phyloP scores from a whole-genome alignment of 2,888 invertebrate genomes.

The Acleris sparsana region DNA sequence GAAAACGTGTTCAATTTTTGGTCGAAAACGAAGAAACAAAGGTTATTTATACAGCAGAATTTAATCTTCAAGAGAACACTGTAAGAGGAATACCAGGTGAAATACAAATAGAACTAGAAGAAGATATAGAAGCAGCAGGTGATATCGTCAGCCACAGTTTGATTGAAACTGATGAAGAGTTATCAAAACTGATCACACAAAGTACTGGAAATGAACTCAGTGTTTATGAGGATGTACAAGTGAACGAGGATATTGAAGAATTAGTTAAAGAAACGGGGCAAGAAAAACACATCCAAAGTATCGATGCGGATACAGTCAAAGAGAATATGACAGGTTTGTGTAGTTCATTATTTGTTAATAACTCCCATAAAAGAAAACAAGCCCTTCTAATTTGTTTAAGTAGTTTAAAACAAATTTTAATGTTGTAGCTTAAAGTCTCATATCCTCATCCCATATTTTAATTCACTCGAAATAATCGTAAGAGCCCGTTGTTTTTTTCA shows the following conservation, averaged over 20 bases:
- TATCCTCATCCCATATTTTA: no score
- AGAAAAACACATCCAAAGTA: slow-evolving; percentile 38
- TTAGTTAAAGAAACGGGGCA: slow-evolving; percentile 45
- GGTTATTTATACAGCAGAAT: slow-evolving; percentile 77
- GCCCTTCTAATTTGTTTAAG: no score
- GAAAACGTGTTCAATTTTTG: slow-evolving; percentile 89
- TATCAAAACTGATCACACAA: slow-evolving; percentile 53
- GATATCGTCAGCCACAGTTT: slow-evolving; percentile 73
- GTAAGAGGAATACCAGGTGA: slow-evolving; percentile 50
- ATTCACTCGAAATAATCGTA: no score
- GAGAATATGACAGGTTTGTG: slow-evolving; percentile 50
- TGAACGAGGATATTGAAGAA: slow-evolving; percentile 44
- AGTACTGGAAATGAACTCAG: slow-evolving; percentile 44
- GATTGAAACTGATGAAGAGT: slow-evolving; percentile 45
- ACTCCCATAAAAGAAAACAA: no score
- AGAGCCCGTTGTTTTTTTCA: no score
- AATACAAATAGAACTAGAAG: slow-evolving; percentile 54
- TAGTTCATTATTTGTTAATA: slow-evolving; percentile 15
- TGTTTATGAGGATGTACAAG: slow-evolving; percentile 48
- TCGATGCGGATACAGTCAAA: slow-evolving; percentile 33
- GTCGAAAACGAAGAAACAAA: slow-evolving; percentile 85
- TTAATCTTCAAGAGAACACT: slow-evolving; percentile 69
- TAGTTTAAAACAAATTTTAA: no score
- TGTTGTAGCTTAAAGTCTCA: no score
- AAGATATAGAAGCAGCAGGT: slow-evolving; percentile 65